phyloP scores from a whole-genome alignment of 1,140 invertebrate genomes.

The Drosophila subpulchrella region DNA sequence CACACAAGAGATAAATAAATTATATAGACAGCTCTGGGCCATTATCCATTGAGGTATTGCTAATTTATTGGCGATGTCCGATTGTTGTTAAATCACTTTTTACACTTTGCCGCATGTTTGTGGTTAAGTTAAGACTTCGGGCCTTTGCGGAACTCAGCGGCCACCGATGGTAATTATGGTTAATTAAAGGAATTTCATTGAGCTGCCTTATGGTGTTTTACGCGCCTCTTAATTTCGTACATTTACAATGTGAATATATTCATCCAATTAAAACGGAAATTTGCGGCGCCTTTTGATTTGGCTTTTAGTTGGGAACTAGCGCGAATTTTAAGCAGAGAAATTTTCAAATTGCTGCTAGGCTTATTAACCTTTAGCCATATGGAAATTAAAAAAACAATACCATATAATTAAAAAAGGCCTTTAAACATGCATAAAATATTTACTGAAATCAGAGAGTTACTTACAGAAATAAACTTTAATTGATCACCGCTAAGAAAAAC shows the following conservation, averaged over 20 bases:
- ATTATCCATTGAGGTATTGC: slow-evolving; percentile 73
- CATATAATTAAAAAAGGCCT: not conserved
- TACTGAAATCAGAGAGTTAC: too few relatives aligned
- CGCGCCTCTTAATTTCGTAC: slow-evolving; percentile 56
- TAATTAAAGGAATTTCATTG: slow-evolving; percentile 73
- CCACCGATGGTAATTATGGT: slow-evolving; percentile 47
- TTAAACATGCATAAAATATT: too few relatives aligned
- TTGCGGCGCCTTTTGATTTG: slow-evolving; percentile 10
- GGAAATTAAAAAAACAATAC: not conserved
- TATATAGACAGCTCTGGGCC: slow-evolving; percentile 59
- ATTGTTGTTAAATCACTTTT: slow-evolving; percentile 78
- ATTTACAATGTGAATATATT: slow-evolving; percentile 53
- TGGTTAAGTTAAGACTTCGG: slow-evolving; percentile 16
- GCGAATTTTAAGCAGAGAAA: slow-evolving; percentile 17
- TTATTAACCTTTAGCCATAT: not conserved
- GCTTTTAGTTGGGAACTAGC: slow-evolving; percentile 18
- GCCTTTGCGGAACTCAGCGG: slow-evolving; percentile 63
- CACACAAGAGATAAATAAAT: slow-evolving; percentile 52
- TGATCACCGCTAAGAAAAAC: too few relatives aligned
- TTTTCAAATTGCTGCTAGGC: slow-evolving; percentile 6
- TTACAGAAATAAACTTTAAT: too few relatives aligned
- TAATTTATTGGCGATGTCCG: slow-evolving; percentile 69
- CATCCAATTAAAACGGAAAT: slow-evolving; percentile 31
- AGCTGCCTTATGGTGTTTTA: slow-evolving; percentile 54
- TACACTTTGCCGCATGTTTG: slow-evolving; percentile 62